phyloP scores from a whole-genome alignment of 2,113 vertebrate species.

The Burhinus oedicnemus region DNA sequence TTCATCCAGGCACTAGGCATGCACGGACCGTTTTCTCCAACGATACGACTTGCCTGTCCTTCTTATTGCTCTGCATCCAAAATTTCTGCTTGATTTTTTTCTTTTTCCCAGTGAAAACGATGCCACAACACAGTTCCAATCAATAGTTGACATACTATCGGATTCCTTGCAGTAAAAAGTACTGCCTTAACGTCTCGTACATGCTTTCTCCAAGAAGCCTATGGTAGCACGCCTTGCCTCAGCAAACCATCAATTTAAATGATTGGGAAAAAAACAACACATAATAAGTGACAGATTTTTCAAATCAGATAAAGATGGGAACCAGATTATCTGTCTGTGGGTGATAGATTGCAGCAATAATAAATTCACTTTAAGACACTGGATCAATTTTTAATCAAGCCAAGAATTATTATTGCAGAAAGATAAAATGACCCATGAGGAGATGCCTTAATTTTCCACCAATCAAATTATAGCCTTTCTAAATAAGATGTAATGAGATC shows the following conservation, averaged over 20 bases:
- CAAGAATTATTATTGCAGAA: conserved; percentile 99
- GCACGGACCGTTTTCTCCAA: not conserved
- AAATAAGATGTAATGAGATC: conserved; percentile 91
- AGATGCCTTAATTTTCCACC: conserved; percentile 96
- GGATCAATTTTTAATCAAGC: conserved; percentile 99
- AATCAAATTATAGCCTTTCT: conserved; percentile 97
- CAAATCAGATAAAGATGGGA: conserved; percentile 97
- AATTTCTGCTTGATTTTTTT: conserved; percentile 39
- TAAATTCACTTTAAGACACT: conserved; percentile 98
- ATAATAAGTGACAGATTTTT: conserved; percentile 92
- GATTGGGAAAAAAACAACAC: conserved; percentile 80
- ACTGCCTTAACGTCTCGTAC: not conserved
- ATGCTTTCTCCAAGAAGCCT: conserved; percentile 67
- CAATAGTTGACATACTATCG: conserved; percentile 70
- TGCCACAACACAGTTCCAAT: conserved; percentile 65
- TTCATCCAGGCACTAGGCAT: not conserved
- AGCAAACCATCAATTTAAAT: conserved; percentile 85
- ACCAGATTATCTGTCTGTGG: conserved; percentile 97
- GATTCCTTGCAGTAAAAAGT: conserved; percentile 65
- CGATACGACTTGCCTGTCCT: not conserved
- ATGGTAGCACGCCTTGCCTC: conserved; percentile 61
- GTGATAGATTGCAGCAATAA: conserved; percentile 99
- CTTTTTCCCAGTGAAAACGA: conserved; percentile 50
- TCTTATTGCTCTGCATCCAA: conserved; percentile 18
- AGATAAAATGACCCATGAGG: conserved; percentile 98